Evolutionary conservation across 2,797 vertebrate genomes (phyloP).

Genomic region (Microctenopoma steveboyesi): DNA sequence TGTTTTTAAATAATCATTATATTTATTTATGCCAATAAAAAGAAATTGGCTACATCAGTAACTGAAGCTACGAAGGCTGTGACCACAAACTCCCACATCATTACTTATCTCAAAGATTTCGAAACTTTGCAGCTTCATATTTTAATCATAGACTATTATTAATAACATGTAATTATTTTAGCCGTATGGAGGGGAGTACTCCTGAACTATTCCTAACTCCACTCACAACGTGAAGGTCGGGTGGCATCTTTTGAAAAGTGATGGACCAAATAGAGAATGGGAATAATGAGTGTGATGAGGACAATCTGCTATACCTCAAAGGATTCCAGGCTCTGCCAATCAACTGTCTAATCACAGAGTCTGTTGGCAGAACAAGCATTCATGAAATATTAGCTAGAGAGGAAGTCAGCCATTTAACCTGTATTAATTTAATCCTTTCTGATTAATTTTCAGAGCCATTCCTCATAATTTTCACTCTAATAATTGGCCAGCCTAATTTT

Average conservation of each 20-base stretch:
- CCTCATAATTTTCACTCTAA: constrained; percentile 61
- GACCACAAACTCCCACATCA: background rate
- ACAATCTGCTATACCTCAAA: constrained; percentile 64
- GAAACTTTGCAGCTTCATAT: constrained; percentile 12
- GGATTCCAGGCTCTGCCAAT: constrained; percentile 57
- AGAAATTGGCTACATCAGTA: constrained; percentile 1
- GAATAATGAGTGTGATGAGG: constrained; percentile 52
- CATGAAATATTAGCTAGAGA: constrained; percentile 68
- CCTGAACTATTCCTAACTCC: constrained; percentile 28
- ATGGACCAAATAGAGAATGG: constrained; percentile 49
- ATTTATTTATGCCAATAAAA: background rate
- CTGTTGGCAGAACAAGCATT: constrained; percentile 68
- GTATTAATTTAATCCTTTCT: constrained; percentile 71
- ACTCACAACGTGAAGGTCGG: constrained; percentile 46
- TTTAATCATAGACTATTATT: constrained; percentile 8
- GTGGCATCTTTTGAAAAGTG: constrained; percentile 53
- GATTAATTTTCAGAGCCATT: constrained; percentile 71
- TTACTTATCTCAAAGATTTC: constrained; percentile 6
- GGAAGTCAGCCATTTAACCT: constrained; percentile 72
- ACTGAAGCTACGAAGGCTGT: background rate
- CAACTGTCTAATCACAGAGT: constrained; percentile 67
- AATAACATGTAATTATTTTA: constrained; percentile 25
- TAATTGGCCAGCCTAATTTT: constrained; percentile 63
- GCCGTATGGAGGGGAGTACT: background rate
- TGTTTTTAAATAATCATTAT: background rate